Percentiles rank a stretch among this genome's conserved stretches.
These are phyloP conservation scores for Entosphenus tridentatus DNA, from an alignment of 2,113 vertebrate species.

Conservation along the genomic window DNA sequence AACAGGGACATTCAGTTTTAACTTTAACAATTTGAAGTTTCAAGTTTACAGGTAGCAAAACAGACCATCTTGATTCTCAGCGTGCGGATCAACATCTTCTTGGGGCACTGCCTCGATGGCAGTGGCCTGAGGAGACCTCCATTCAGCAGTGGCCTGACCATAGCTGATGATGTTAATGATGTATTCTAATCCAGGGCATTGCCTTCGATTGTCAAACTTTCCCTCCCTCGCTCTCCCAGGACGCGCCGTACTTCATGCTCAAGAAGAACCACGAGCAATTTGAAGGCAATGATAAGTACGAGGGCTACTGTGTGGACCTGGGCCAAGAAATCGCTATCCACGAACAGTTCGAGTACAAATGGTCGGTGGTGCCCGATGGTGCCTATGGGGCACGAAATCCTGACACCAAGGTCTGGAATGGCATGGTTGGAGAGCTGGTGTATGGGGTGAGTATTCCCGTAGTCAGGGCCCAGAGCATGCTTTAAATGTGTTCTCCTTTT, in stretches of 20 bases:
- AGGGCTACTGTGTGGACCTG: slow-evolving; percentile 97
- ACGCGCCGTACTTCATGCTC: slow-evolving; percentile 96
- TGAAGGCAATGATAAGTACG: slow-evolving; percentile 89
- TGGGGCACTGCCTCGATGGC: too few relatives aligned
- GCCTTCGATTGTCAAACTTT: background rate
- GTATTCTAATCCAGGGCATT: too few relatives aligned
- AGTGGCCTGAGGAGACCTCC: too few relatives aligned
- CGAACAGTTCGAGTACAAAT: slow-evolving; percentile 97
- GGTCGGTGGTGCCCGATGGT: slow-evolving; percentile 88
- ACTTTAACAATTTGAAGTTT: too few relatives aligned
- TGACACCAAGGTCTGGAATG: slow-evolving; percentile 98
- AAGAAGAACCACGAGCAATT: slow-evolving; percentile 97
- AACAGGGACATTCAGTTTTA: too few relatives aligned
- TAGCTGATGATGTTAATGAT: too few relatives aligned
- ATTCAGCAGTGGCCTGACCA: too few relatives aligned
- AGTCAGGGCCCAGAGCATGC: too few relatives aligned
- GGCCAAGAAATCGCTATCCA: slow-evolving; percentile 96
- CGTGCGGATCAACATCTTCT: too few relatives aligned
- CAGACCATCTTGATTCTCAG: too few relatives aligned
- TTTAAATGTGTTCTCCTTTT: too few relatives aligned
- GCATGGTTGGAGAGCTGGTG: slow-evolving; percentile 97
- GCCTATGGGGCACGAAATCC: slow-evolving; percentile 95
- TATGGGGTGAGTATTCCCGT: slow-evolving; percentile 54
- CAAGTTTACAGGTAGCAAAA: too few relatives aligned
- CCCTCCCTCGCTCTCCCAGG: slow-evolving; percentile 23